These are phyloP conservation scores for Diachasmimorpha longicaudata DNA, from an alignment of 1,140 invertebrate species.

Conservation along the genomic window DNA sequence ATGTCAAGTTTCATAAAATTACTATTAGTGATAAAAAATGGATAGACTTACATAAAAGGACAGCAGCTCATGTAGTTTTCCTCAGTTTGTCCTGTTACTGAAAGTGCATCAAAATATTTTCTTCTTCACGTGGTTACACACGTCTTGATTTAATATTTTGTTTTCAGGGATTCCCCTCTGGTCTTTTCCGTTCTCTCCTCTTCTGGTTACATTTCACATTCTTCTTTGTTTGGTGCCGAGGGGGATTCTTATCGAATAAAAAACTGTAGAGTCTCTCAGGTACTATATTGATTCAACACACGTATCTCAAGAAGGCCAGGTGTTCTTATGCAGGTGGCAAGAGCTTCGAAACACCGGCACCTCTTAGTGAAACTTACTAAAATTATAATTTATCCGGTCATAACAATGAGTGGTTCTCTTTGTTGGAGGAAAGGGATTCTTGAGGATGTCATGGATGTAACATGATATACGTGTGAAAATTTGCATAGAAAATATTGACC, in stretches of 20 bases:
- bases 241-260: not conserved
- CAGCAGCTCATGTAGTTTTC: conserved; percentile 58
- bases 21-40: too few species aligned
- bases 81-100: conserved; percentile 21
- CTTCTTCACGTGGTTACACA: too few species aligned
- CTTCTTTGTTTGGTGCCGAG: not conserved
- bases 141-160: not conserved
- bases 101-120: not conserved
- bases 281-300: conserved; percentile 5
- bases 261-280: not conserved
- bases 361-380: not conserved
- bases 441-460: too few species aligned
- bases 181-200: not conserved
- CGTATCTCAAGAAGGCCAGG: not conserved
- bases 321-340: not conserved
- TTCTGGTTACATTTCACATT: not conserved
- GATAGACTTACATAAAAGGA: conserved; percentile 57
- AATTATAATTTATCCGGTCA: not conserved
- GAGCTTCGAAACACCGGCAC: not conserved
- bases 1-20: too few species aligned
- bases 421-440: too few species aligned
- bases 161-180: not conserved
- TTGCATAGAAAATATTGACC: too few species aligned
- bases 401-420: too few species aligned
- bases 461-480: too few species aligned